Evolutionary conservation across 1,140 invertebrate species (phyloP).

Genomic region (Leptopilina clavipes): DNA sequence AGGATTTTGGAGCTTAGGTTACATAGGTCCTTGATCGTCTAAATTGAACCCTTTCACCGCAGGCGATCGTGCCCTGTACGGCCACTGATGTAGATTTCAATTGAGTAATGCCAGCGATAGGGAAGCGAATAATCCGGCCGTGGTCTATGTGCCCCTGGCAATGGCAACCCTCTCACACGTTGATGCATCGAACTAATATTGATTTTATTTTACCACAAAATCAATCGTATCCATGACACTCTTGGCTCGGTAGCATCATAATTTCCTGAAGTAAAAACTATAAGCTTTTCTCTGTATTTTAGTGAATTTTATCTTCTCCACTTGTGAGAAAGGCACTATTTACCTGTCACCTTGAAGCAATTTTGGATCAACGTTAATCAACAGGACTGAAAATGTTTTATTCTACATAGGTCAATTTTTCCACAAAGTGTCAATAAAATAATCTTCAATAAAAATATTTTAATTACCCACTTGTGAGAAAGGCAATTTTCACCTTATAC

Average conservation of each 20-base stretch:
- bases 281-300: too few relatives aligned
- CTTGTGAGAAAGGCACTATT: too few relatives aligned
- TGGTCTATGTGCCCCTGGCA: constrained; percentile 33
- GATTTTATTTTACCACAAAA: constrained; percentile 62
- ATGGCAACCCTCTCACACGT: constrained; percentile 32
- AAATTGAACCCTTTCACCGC: constrained; percentile 45
- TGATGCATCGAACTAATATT: constrained; percentile 45
- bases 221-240: constrained; percentile 54
- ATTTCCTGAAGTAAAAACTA: too few relatives aligned
- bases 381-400: too few relatives aligned
- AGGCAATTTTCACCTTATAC: not conserved
- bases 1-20: constrained; percentile 1
- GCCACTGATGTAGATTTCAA: constrained; percentile 65
- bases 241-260: not conserved
- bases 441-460: too few relatives aligned
- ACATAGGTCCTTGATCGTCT: not conserved
- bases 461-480: too few relatives aligned
- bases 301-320: too few relatives aligned
- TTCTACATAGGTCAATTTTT: too few relatives aligned
- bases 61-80: constrained; percentile 53
- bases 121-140: constrained; percentile 59
- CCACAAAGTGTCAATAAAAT: too few relatives aligned
- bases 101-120: constrained; percentile 62
- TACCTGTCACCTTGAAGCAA: too few relatives aligned
- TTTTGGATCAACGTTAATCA: too few relatives aligned